Evolutionary conservation across 2,888 invertebrate genomes (phyloP), one percentile per base, ranked within the genome.

Genomic region (Cryptosula pallasiana): DNA sequence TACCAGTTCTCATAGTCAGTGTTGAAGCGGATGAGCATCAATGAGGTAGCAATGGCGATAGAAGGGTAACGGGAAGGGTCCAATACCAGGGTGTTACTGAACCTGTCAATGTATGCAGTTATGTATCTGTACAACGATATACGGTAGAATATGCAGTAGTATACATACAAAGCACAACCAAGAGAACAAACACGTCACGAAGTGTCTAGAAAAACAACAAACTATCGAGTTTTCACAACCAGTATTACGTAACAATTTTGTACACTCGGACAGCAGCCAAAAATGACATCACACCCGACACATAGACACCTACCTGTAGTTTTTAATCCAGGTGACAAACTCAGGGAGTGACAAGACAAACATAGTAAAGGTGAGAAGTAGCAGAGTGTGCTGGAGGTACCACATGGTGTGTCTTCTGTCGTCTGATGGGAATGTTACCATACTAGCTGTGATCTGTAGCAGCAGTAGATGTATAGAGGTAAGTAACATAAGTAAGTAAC

Each of bases 391-490:
- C 34, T 63, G 63, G 5, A 63, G 32, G 32, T 63, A 63, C 63
- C 63, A 63, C 63, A 63, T 63, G 13, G 63, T 63, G n/a, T 63
- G 63, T n/a, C 63, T 63, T 27, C 63, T 63, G 63, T 63, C 63
- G 2, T 63, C 63, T n/a, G 2, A 23, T 13, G 63, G 32, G 32
- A 63, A 63, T 27, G 63, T 63, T 63, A 63, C 63, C 63, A 63
- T 63, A 32, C 63, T 63, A 34, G 63, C 63, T 32, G 27, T 32
- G 25, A 63, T 63, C 63, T 63, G 63, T n/a, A 63, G 3, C n/a
- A n/a, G n/a, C n/a, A n/a, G n/a, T n/a, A n/a, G n/a, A n/a, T n/a
- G n/a, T n/a, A n/a, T n/a, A n/a, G n/a, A n/a, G n/a, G n/a, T n/a
- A n/a, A n/a, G n/a, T n/a, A n/a, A n/a, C n/a, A n/a, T n/a, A n/a